These are phyloP conservation scores for Rhinichthys osculus DNA, from an alignment of 2,797 vertebrate genomes.

Conservation along the genomic window DNA sequence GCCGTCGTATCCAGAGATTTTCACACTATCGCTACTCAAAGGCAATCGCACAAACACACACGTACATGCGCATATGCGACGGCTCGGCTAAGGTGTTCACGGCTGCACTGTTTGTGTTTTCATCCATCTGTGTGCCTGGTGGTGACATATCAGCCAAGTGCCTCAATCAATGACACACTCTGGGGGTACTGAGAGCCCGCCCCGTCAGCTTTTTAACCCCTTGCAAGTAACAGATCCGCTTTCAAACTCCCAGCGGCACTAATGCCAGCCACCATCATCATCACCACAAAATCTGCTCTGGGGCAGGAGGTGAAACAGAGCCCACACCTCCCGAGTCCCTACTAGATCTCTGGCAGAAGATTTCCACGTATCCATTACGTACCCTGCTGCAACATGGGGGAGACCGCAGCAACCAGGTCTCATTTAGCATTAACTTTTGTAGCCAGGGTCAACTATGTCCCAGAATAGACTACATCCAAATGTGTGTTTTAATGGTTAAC, in stretches of 20 bases:
- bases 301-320: slow-evolving; percentile 60
- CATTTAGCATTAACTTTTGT: slow-evolving; percentile 51
- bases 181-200: slow-evolving; percentile 63
- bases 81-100: slow-evolving; percentile 47
- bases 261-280: slow-evolving; percentile 70
- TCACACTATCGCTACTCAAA: slow-evolving; percentile 43
- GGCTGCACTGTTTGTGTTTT: slow-evolving; percentile 70
- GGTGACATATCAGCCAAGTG: slow-evolving; percentile 78
- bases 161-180: slow-evolving; percentile 76
- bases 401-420: slow-evolving; percentile 47
- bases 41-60: slow-evolving; percentile 31
- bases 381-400: neutral
- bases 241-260: slow-evolving; percentile 78
- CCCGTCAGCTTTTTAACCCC: slow-evolving; percentile 77
- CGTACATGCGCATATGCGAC: slow-evolving; percentile 13
- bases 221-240: slow-evolving; percentile 73
- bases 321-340: slow-evolving; percentile 57
- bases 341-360: slow-evolving; percentile 36
- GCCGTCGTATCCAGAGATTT: slow-evolving; percentile 50
- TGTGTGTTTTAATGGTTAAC: neutral
- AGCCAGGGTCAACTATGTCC: slow-evolving; percentile 25
- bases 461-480: neutral
- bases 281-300: slow-evolving; percentile 77
- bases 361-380: slow-evolving; percentile 42
- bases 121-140: slow-evolving; percentile 78